Base-by-base conservation (phyloP, 1,140 invertebrate genomes). In the Procambarus clarkii region DNA sequence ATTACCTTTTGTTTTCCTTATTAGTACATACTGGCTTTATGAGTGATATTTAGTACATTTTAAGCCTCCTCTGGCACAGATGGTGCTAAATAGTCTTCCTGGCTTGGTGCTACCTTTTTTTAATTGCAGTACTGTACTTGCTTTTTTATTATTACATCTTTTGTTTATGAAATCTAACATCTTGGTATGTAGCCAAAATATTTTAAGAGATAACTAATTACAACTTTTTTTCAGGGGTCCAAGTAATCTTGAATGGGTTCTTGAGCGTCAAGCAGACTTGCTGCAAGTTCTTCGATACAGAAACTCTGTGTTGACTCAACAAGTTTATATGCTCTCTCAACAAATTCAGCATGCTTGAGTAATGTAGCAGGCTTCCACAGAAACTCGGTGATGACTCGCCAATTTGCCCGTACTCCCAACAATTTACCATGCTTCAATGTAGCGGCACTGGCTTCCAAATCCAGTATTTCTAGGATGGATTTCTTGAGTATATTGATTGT, bases 261-360 rank as follows among this genome's bases (percentile, higher is more conserved):
- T 91, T 69, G 89, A 91, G 60, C 82, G 82, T 3, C 89, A 91
- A n/a, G 89, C 89, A 4, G 89, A 91, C 76, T 76, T 91, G 2
- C 82, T 91, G 11, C 89, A 91, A 54, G 89, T 91, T 24, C 64
- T 91, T 5, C 74, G 89, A 44, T 82, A 91, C 77, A 76, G 89
- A 21, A 91, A 91, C 77, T 50, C 83, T 0, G 71, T 91, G 9
- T 69, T 91, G 15, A 91, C 82, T 15, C 89, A 80, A 45, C 89
- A 91, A 50, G 77, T 91, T n/a, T 91, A 85, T 44, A 24, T 82
- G 8, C 89, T 91, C 24, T 85, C 89, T 45, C 76, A 84, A 24
- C 87, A 89, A 24, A 60, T 89, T n/a, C 79, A 89, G 8, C 78
- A 80, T 2, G 13, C 48, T 7, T 58, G 76, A 24, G 44, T 13